A percentile compares a stretch with the other conserved stretches of the same genome.
Conservation (phyloP, 2,797 vertebrate genomes). For the Alauda arvensis region DNA sequence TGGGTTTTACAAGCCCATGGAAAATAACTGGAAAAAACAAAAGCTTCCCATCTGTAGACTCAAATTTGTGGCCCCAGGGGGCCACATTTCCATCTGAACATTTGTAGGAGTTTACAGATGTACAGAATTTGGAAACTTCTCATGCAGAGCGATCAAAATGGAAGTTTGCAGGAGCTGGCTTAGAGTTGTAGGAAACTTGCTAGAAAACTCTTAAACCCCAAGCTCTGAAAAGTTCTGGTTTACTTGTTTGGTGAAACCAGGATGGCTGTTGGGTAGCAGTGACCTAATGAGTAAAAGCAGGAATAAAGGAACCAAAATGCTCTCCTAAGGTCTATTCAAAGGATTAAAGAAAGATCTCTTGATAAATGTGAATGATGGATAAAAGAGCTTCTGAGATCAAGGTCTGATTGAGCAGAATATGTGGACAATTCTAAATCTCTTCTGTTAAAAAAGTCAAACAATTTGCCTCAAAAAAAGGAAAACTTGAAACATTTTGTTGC, state of each 20-base stretch:
- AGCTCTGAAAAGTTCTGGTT: not conserved
- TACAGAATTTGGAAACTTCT: constrained; percentile 1
- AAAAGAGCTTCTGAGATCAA: not conserved
- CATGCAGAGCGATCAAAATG: not conserved
- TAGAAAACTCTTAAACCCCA: not conserved
- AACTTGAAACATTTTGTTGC: not conserved
- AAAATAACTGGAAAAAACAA: constrained; percentile 26
- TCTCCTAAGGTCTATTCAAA: not conserved
- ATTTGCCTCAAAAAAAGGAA: not conserved
- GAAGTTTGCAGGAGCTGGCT: not conserved
- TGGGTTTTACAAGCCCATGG: constrained; percentile 24
- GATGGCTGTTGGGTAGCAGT: not conserved
- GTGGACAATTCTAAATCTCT: not conserved
- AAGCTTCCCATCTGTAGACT: constrained; percentile 42
- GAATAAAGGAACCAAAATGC: not conserved
- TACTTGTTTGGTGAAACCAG: not conserved
- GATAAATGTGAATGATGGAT: not conserved
- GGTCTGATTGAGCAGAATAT: not conserved
- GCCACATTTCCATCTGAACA: constrained; percentile 1
- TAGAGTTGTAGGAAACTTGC: not conserved
- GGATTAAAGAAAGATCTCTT: not conserved
- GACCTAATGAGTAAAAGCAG: not conserved
- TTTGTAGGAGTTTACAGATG: constrained; percentile 10
- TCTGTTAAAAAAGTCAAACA: not conserved
- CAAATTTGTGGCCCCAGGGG: constrained; percentile 10